phyloP scores from a whole-genome alignment of 2,113 vertebrate genomes.

The Dendrocopos noguchii region DNA sequence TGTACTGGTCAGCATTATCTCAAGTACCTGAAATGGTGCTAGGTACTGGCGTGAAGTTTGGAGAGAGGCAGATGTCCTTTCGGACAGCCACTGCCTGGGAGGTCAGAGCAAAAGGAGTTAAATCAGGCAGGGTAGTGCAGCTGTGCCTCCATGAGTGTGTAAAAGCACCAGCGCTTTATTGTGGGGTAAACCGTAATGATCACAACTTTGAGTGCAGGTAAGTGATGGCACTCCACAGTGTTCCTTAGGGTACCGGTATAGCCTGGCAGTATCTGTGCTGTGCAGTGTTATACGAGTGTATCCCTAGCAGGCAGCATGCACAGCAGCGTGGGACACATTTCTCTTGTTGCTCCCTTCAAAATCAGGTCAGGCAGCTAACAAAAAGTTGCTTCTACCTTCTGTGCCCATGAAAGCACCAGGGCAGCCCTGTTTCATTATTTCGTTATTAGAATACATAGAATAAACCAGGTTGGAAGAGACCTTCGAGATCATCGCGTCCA shows the following conservation, averaged over 20 bases:
- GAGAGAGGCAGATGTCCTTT: background rate
- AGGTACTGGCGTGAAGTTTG: background rate
- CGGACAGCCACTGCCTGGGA: background rate
- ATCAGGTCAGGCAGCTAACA: background rate
- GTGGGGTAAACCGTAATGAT: background rate
- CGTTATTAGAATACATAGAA: too few species aligned
- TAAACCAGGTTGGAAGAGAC: too few species aligned
- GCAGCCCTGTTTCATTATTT: background rate
- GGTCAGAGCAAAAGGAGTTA: background rate
- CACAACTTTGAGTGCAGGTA: background rate
- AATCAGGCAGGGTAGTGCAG: background rate
- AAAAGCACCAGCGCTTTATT: background rate
- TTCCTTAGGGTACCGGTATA: background rate
- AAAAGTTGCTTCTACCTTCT: background rate
- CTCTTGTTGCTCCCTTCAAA: background rate
- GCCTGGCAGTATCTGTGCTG: background rate
- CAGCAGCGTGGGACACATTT: background rate
- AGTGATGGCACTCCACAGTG: background rate
- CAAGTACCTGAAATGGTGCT: background rate
- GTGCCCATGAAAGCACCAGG: background rate
- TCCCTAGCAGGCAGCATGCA: background rate
- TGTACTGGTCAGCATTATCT: background rate
- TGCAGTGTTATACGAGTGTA: rapidly evolving
- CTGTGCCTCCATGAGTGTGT: background rate
- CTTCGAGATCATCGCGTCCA: too few species aligned